A percentile compares a stretch with the other conserved stretches of the same genome.
These are phyloP conservation scores for Rachycentron canadum DNA, from an alignment of 2,797 vertebrate genomes.

Conservation along the genomic window DNA sequence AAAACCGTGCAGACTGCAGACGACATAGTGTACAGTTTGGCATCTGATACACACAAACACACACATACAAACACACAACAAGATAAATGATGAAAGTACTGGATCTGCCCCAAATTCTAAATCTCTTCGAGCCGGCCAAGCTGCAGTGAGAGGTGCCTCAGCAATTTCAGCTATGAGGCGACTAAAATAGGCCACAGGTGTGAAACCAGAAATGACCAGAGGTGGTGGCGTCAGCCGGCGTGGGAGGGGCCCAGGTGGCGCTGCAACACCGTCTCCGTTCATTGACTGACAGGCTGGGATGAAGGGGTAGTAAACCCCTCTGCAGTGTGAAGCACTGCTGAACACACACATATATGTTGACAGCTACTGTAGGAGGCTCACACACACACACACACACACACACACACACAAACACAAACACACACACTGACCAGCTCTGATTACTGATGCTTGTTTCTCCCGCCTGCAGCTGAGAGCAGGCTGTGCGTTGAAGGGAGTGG, in stretches of 20 bases:
- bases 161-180: slow-evolving; percentile 47
- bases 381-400: slow-evolving; percentile 21
- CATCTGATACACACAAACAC: slow-evolving; percentile 40
- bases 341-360: slow-evolving; percentile 47
- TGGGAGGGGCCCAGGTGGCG: slow-evolving; percentile 62
- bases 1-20: slow-evolving; percentile 43
- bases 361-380: slow-evolving; percentile 44
- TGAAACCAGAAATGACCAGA: slow-evolving; percentile 30
- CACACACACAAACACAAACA: slow-evolving; percentile 7
- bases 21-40: slow-evolving; percentile 58
- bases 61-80: slow-evolving; percentile 2
- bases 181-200: slow-evolving; percentile 63
- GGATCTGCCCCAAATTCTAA: slow-evolving; percentile 58
- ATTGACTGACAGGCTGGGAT: slow-evolving; percentile 49
- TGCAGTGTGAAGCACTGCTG: slow-evolving; percentile 52
- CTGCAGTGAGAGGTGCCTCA: slow-evolving; percentile 36
- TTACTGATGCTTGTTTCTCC: slow-evolving; percentile 66
- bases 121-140: slow-evolving; percentile 37
- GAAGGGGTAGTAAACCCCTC: slow-evolving; percentile 41
- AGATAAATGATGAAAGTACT: slow-evolving; percentile 57
- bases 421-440: slow-evolving; percentile 45
- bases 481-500: slow-evolving; percentile 71
- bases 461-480: slow-evolving; percentile 55
- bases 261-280: slow-evolving; percentile 71
- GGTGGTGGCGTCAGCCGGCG: slow-evolving; percentile 34